phyloP scores from a whole-genome alignment of 2,797 vertebrate species.

The Gymnothorax reevesii region DNA sequence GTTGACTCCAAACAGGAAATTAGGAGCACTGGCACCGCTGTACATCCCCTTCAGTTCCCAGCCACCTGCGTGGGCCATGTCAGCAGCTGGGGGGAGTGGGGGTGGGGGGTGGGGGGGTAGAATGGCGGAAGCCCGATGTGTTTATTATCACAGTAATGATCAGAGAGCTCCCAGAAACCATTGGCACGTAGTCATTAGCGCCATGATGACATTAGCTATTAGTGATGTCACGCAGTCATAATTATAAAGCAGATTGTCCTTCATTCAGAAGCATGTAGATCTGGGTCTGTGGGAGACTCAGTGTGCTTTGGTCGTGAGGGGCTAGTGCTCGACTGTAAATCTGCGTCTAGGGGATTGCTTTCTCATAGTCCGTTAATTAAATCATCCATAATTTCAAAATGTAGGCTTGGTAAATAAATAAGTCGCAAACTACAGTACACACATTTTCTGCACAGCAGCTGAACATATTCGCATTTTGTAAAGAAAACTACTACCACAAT shows the following conservation, averaged over 20 bases:
- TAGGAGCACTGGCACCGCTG: neutral
- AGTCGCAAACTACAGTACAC: too few species aligned
- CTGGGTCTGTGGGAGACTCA: neutral
- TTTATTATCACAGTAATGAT: conserved; percentile 16
- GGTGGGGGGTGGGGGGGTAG: neutral
- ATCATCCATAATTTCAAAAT: too few species aligned
- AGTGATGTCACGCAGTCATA: conserved; percentile 20
- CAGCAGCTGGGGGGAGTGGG: too few species aligned
- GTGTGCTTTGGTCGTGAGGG: neutral
- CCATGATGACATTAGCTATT: conserved; percentile 7
- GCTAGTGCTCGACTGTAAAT: neutral
- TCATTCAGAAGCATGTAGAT: conserved; percentile 15
- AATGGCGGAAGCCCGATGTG: neutral
- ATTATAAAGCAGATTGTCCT: conserved; percentile 14
- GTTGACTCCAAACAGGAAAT: neutral
- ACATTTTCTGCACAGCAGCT: too few species aligned
- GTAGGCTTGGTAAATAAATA: too few species aligned
- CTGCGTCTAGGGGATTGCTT: neutral
- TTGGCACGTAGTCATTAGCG: conserved; percentile 8
- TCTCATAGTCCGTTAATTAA: neutral
- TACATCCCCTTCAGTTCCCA: neutral
- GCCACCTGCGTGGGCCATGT: neutral
- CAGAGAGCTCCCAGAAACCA: neutral
- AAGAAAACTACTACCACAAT: too few species aligned
- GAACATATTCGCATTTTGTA: too few species aligned